Percentiles rank a stretch among this genome's conserved stretches.
phyloP scores from a whole-genome alignment of 2,113 vertebrate species.

The Ardeotis arabs region DNA sequence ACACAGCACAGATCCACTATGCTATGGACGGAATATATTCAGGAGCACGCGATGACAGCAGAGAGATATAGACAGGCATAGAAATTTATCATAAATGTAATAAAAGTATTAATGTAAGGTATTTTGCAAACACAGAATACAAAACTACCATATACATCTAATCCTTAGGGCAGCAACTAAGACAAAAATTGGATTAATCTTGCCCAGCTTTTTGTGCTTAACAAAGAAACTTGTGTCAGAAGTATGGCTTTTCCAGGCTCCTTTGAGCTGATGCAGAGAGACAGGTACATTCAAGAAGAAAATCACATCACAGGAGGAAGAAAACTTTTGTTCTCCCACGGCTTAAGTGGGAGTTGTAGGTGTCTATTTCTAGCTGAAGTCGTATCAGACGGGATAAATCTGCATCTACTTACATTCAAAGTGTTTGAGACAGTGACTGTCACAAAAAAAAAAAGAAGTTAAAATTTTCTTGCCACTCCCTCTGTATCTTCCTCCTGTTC shows the following conservation, averaged over 20 bases:
- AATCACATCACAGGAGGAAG: neutral
- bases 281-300: neutral
- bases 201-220: neutral
- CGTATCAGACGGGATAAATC: neutral
- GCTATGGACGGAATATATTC: neutral
- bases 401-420: neutral
- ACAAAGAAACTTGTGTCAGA: neutral
- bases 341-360: neutral
- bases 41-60: neutral
- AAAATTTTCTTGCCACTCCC: neutral
- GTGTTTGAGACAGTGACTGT: neutral
- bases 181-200: neutral
- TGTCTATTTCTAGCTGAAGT: constrained; percentile 22
- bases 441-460: neutral
- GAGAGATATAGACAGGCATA: neutral
- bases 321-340: neutral
- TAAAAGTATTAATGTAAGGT: neutral
- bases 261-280: neutral
- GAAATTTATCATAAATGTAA: neutral
- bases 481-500: neutral
- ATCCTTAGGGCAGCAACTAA: neutral
- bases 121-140: neutral
- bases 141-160: neutral
- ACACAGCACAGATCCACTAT: neutral
- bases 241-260: neutral